Conservation (phyloP, 2,797 vertebrate genomes). For the Pipistrellus nathusii region DNA sequence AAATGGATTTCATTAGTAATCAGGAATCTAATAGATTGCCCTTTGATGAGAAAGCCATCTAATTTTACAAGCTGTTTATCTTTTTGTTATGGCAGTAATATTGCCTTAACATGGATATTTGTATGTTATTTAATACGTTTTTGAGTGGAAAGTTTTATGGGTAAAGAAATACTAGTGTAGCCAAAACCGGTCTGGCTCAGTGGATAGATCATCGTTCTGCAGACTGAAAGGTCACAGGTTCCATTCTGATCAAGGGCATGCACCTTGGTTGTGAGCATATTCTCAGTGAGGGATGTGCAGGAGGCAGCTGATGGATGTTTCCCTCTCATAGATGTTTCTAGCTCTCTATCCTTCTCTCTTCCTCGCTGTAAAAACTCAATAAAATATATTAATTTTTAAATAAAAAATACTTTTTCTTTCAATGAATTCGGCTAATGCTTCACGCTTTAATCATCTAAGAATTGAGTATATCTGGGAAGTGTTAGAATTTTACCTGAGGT, state of each 20-base stretch:
- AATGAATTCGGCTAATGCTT: neutral
- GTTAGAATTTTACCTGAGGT: slow-evolving; percentile 38
- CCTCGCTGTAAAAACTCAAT: no score
- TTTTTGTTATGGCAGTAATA: neutral
- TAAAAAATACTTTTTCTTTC: neutral
- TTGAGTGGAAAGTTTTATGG: neutral
- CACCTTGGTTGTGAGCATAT: no score
- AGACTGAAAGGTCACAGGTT: no score
- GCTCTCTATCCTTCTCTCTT: no score
- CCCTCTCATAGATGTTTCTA: no score
- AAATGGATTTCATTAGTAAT: neutral
- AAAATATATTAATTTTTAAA: no score
- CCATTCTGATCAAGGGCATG: no score
- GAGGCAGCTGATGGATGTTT: no score
- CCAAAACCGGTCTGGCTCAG: no score
- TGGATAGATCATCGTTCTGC: no score
- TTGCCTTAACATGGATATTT: slow-evolving; percentile 38
- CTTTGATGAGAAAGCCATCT: neutral
- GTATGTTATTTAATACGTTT: slow-evolving; percentile 17
- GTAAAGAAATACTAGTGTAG: neutral
- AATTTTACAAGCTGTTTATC: neutral
- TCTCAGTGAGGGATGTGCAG: no score
- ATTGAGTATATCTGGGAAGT: neutral
- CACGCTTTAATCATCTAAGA: neutral
- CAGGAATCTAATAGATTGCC: neutral